These are phyloP conservation scores for Drosophila mojavensis DNA, from an alignment of 1,140 invertebrate genomes.

Conservation along the genomic window DNA sequence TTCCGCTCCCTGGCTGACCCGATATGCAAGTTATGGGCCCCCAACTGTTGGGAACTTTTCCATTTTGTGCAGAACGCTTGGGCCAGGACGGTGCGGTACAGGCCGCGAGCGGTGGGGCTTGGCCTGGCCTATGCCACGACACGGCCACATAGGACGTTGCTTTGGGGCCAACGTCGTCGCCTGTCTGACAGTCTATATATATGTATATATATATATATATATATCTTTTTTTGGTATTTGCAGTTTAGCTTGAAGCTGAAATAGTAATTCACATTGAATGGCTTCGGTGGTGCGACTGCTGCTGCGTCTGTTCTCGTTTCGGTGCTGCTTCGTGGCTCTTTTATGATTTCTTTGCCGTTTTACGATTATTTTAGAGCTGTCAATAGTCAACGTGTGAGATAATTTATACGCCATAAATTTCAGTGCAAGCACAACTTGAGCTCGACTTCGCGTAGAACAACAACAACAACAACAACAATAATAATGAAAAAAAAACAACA, in stretches of 20 bases:
- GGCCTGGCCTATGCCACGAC: slow-evolving; percentile 37
- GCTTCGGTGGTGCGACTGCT: slow-evolving; percentile 49
- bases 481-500: slow-evolving; percentile 19
- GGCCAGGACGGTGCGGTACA: slow-evolving; percentile 11
- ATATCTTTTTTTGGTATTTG: slow-evolving; percentile 18
- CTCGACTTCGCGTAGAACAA: slow-evolving; percentile 16
- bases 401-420: slow-evolving; percentile 83
- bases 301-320: slow-evolving; percentile 58
- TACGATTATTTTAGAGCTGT: slow-evolving; percentile 83
- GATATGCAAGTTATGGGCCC: slow-evolving; percentile 75
- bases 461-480: neutral
- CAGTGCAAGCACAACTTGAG: slow-evolving; percentile 62
- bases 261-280: slow-evolving; percentile 81
- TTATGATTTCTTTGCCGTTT: slow-evolving; percentile 80
- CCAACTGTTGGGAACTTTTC: slow-evolving; percentile 79
- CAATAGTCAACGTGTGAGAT: slow-evolving; percentile 83
- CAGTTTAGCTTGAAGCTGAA: slow-evolving; percentile 68
- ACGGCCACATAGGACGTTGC: slow-evolving; percentile 47
- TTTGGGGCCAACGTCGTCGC: slow-evolving; percentile 69
- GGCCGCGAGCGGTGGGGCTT: neutral
- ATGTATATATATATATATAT: neutral
- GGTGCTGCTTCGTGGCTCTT: slow-evolving; percentile 48
- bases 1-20: slow-evolving; percentile 9
- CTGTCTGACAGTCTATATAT: slow-evolving; percentile 40
- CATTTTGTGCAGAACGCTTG: slow-evolving; percentile 61